Evolutionary conservation across 2,888 invertebrate species (phyloP), one percentile per base, ranked within the genome.

Genomic region (Dascillus cervinus): DNA sequence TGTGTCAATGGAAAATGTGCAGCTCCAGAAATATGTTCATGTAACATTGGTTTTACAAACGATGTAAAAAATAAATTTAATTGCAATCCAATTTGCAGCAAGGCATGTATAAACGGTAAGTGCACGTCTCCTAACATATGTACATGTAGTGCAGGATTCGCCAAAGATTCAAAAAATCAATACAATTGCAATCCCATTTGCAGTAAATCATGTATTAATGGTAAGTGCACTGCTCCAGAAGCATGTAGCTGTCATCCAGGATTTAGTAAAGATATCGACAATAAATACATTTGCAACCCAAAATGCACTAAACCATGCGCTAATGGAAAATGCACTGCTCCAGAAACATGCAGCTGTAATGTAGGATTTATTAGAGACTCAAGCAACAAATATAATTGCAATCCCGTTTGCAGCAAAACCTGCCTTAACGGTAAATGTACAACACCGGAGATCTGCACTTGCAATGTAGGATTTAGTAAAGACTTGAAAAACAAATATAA

Each of bases 171-270:
- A 4, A 31, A 28, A 11, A 37, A 41, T 26, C 28, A 33, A 12
- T 38, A 41, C 20, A 29, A 32, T 4, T 48, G 34, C 23, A 29
- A 37, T 13, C 53, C 55, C 6, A 32, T 34, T 12, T 59, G 58
- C 26, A 25, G 24, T 4, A 37, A 38, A 26, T 17, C 39, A n/a
- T 58, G 58, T 29, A n/a, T 44, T 2, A 50, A 64, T 31, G 64
- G 64, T 3, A 34, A 37, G 10, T 67, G 66, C 32, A 47, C 47
- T 1, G 52, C 49, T 2, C 63, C 62, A 1, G 54, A 61, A 12
- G 44, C 30, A 1, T 66, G 67, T 32, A 41, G 47, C 5, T 78
- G 77, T 41, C 68, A 70, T 32, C 37, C 61, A 6, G 78, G 77
- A 20, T 76, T 71, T 34, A 42, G 63, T 1, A 34, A 50, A 14